Percentiles rank a stretch among this genome's conserved stretches.
Conservation (phyloP, 1,140 invertebrate genomes). For the Aphelenchoides fujianensis region DNA sequence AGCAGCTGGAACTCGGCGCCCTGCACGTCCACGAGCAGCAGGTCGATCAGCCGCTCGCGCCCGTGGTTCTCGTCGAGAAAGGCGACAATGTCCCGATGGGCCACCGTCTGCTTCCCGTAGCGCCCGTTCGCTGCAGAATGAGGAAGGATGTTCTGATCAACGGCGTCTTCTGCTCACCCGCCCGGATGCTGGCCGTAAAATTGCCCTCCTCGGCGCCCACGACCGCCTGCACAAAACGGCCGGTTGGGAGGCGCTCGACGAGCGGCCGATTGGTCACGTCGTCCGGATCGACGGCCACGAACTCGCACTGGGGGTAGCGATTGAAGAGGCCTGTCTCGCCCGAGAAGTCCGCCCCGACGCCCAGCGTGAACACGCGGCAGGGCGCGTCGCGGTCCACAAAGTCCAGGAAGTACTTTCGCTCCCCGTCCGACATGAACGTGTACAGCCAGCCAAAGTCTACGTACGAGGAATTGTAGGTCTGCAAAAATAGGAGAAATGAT, state of each 20-base stretch:
- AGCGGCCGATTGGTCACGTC: neutral
- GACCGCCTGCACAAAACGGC: neutral
- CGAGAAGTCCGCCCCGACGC: neutral
- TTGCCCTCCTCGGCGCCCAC: neutral
- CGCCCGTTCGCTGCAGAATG: neutral
- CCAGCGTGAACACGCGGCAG: neutral
- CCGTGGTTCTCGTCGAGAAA: neutral
- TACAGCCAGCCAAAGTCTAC: too few species aligned
- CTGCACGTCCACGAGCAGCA: neutral
- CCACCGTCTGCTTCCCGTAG: neutral
- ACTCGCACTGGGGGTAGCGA: neutral
- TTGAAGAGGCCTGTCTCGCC: neutral
- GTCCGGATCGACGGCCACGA: neutral
- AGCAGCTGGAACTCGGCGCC: neutral
- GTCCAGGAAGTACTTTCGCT: neutral
- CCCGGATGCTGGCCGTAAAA: neutral
- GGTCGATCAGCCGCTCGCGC: neutral
- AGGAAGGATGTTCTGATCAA: neutral
- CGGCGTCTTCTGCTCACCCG: neutral
- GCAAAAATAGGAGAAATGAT: too few species aligned
- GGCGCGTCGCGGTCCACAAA: neutral
- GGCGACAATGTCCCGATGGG: neutral
- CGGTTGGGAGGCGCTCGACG: neutral
- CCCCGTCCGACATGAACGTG: too few species aligned
- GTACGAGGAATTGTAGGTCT: too few species aligned